Conservation (phyloP, 2,113 vertebrate species). For the Tragelaphus buxtoni region DNA sequence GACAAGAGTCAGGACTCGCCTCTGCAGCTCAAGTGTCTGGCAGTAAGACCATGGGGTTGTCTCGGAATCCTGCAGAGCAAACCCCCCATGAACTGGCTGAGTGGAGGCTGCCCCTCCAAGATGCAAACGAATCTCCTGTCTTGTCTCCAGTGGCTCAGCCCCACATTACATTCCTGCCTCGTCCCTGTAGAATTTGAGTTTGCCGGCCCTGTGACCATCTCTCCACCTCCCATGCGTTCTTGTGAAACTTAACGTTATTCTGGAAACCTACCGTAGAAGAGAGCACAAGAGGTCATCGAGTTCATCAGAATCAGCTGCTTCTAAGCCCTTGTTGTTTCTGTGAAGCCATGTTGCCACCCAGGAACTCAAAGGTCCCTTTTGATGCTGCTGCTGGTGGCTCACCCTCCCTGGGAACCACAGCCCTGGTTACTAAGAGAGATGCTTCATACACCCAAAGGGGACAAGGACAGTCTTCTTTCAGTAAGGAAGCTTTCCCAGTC, state of each 20-base stretch:
- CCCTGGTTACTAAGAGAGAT: background rate
- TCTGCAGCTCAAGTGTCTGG: rapidly evolving
- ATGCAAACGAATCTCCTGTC: background rate
- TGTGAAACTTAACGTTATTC: background rate
- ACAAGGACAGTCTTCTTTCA: background rate
- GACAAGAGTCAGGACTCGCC: rapidly evolving
- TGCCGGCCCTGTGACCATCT: background rate
- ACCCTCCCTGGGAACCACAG: background rate
- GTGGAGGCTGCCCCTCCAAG: rapidly evolving
- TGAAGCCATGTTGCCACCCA: background rate
- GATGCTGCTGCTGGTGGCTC: background rate
- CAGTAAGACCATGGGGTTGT: no score
- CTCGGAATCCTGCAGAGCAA: background rate
- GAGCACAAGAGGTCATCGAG: background rate
- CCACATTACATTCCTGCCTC: background rate
- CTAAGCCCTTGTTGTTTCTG: background rate
- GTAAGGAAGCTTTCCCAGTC: background rate
- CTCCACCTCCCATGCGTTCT: background rate
- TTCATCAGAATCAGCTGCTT: background rate
- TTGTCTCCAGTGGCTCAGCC: background rate
- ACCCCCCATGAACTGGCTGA: rapidly evolving
- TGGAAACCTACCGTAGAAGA: background rate
- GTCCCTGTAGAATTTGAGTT: background rate
- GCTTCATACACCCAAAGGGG: background rate
- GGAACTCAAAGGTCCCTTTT: background rate